Conservation (phyloP, 2,113 vertebrate species). For the Procapra przewalskii region DNA sequence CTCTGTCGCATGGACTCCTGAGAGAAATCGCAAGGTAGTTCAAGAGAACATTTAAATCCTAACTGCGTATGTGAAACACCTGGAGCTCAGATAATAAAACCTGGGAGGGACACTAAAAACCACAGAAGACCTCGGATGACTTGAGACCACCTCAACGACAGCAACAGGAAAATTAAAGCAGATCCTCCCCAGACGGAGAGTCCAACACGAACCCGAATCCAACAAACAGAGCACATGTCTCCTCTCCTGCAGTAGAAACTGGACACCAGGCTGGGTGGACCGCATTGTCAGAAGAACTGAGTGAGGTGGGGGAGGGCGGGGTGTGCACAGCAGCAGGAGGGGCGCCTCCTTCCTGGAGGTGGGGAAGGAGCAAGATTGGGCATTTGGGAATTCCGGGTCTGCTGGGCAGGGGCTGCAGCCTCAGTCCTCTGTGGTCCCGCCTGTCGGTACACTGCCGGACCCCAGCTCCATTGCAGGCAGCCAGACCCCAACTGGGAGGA, state of each 20-base stretch:
- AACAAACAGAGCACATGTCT: accelerated
- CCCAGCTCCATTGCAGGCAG: accelerated
- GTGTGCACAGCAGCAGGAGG: background rate
- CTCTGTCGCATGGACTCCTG: background rate
- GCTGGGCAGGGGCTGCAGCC: too few species aligned
- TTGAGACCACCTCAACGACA: background rate
- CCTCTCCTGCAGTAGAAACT: background rate
- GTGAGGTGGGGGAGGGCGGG: accelerated
- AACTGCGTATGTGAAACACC: too few species aligned
- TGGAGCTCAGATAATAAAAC: background rate
- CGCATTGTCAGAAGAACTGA: background rate
- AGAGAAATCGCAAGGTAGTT: background rate
- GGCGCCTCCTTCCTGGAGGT: accelerated
- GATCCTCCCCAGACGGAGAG: background rate
- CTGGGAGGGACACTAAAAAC: background rate
- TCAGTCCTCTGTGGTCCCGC: accelerated
- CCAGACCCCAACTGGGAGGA: background rate
- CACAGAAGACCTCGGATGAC: background rate
- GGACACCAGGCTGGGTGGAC: accelerated
- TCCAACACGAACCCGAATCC: background rate
- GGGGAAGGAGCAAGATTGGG: background rate
- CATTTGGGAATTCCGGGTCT: background rate
- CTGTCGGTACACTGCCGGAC: accelerated
- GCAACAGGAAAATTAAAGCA: background rate
- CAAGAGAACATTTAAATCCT: background rate